Percentiles rank a stretch among this genome's conserved stretches.
Evolutionary conservation across 2,888 invertebrate genomes (phyloP).

Genomic region (Zygogramma bicolorata): DNA sequence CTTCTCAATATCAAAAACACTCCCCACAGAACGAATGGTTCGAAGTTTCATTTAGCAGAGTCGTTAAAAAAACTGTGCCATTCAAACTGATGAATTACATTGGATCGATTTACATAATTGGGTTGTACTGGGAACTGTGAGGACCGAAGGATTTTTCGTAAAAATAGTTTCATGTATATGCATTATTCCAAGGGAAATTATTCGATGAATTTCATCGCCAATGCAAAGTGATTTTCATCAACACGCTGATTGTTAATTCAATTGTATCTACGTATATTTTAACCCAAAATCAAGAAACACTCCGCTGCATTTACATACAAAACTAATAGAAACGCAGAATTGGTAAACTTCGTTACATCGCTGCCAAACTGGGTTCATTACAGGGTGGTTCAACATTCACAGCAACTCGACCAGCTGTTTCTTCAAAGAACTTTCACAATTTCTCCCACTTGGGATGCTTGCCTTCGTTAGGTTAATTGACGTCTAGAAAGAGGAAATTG

Average conservation of each 20-base stretch:
- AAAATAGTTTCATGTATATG: slow-evolving; percentile 26
- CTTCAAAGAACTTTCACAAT: no score
- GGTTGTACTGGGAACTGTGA: background rate
- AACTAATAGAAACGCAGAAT: slow-evolving; percentile 53
- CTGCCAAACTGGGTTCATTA: background rate
- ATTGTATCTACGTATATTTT: slow-evolving; percentile 50
- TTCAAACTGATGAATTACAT: slow-evolving; percentile 12
- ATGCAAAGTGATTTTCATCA: slow-evolving; percentile 49
- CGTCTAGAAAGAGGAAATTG: no score
- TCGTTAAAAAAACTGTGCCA: background rate
- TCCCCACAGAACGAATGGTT: no score
- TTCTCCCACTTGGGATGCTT: no score
- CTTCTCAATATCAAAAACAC: no score
- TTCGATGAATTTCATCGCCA: slow-evolving; percentile 47
- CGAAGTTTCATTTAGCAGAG: background rate
- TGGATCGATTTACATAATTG: slow-evolving; percentile 13
- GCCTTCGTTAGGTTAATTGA: no score
- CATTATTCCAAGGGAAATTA: slow-evolving; percentile 37
- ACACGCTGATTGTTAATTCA: slow-evolving; percentile 51
- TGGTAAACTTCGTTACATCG: slow-evolving; percentile 43
- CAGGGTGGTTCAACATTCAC: background rate
- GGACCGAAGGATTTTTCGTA: slow-evolving; percentile 11
- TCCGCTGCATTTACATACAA: slow-evolving; percentile 51
- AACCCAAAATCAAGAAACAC: slow-evolving; percentile 50
- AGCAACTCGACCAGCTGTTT: background rate